These are phyloP conservation scores for Temnothorax curvispinosus DNA, from an alignment of 1,140 invertebrate species.

Conservation along the genomic window DNA sequence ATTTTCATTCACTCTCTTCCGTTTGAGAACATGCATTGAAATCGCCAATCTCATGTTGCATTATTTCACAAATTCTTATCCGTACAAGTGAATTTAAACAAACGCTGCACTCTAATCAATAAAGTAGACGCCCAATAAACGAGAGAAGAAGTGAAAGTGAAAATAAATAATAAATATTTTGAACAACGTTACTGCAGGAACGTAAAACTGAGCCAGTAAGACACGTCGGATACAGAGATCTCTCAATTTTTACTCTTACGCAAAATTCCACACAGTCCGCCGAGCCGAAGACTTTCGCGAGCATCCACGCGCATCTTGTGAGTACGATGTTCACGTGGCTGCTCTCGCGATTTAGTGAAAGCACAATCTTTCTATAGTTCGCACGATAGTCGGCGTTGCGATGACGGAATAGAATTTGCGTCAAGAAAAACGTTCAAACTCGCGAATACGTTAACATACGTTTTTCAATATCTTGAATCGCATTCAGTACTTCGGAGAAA, in stretches of 20 bases:
- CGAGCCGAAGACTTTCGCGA: constrained; percentile 27
- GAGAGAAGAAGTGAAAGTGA: not conserved
- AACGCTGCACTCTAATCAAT: not conserved
- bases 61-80: not conserved
- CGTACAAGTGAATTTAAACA: not conserved
- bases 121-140: not conserved
- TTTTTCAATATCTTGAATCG: not conserved
- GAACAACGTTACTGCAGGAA: not conserved
- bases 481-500: not conserved
- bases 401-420: not conserved
- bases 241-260: not conserved
- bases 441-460: not conserved
- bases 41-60: not conserved
- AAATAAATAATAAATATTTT: not conserved
- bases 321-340: constrained; percentile 7
- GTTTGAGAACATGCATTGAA: not conserved
- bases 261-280: not conserved
- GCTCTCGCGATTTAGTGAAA: constrained; percentile 46
- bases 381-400: not conserved
- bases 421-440: not conserved
- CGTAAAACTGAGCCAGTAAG: not conserved
- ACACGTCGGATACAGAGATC: not conserved
- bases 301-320: not conserved
- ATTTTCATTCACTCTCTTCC: not conserved
- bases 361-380: constrained; percentile 15